These are phyloP conservation scores for Ceyx cyanopectus DNA, from an alignment of 2,113 vertebrate species.

Conservation along the genomic window DNA sequence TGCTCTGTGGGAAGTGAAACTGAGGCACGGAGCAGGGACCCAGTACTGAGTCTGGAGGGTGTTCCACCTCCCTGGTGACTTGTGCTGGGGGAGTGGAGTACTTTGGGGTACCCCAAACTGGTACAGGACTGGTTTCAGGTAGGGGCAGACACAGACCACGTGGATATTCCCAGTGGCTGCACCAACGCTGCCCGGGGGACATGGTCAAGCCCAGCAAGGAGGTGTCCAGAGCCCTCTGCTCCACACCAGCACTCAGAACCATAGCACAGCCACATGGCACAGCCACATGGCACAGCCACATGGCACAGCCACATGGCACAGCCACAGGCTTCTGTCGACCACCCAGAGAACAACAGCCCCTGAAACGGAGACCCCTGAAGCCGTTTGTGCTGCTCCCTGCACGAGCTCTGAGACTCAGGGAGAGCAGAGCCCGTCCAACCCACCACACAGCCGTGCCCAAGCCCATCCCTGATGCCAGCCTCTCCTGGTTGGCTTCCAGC, in stretches of 20 bases:
- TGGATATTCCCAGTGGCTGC: neutral
- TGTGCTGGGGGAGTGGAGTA: neutral
- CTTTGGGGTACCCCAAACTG: neutral
- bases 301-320: fast-evolving
- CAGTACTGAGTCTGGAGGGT: fast-evolving
- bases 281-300: neutral
- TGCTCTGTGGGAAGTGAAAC: neutral
- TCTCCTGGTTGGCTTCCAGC: neutral
- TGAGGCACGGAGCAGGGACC: neutral
- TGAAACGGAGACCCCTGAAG: fast-evolving
- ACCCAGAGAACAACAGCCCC: neutral
- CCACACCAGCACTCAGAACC: neutral
- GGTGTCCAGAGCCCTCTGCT: neutral
- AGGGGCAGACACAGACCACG: fast-evolving
- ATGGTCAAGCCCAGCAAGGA: neutral
- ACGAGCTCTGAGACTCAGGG: neutral
- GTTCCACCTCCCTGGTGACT: neutral
- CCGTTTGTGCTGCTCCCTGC: neutral
- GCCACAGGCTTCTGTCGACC: neutral
- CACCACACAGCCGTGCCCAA: neutral
- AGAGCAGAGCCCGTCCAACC: neutral
- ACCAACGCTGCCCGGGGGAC: fast-evolving
- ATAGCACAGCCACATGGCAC: neutral
- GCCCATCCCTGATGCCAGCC: fast-evolving
- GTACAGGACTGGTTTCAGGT: neutral